A percentile compares a stretch with the other conserved stretches of the same genome.
Evolutionary conservation across 2,888 invertebrate species (phyloP).

Genomic region (Dryococelus australis): DNA sequence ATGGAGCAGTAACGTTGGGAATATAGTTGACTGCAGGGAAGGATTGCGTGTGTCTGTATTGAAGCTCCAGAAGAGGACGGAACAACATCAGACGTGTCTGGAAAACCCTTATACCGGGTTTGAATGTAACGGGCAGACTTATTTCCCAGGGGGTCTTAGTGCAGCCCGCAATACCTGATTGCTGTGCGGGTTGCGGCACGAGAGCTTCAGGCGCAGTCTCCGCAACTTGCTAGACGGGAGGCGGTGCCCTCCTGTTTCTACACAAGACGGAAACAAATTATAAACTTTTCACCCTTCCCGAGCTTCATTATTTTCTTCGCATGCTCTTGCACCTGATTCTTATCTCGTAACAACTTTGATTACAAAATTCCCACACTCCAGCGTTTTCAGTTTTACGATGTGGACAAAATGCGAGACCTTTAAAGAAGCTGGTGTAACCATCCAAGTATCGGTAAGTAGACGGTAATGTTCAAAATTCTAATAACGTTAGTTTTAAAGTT

Average conservation of each 20-base stretch:
- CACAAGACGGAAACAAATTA: background rate
- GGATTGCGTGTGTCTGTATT: too few species aligned
- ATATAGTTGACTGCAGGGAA: too few species aligned
- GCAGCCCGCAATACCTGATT: background rate
- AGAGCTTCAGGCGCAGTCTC: background rate
- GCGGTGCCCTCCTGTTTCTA: background rate
- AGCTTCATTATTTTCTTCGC: background rate
- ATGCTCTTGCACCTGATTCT: background rate
- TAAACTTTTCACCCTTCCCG: background rate
- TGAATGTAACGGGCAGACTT: background rate
- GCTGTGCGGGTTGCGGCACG: background rate
- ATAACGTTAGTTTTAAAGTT: too few species aligned
- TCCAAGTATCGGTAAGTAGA: too few species aligned
- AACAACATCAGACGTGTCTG: background rate
- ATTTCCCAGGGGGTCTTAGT: background rate
- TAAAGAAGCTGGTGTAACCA: too few species aligned
- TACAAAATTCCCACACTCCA: background rate
- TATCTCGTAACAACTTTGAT: background rate
- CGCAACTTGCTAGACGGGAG: background rate
- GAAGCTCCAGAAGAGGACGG: background rate
- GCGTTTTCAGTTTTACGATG: background rate
- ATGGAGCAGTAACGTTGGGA: too few species aligned
- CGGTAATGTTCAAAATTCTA: too few species aligned
- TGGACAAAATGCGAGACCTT: too few species aligned
- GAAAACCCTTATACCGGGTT: background rate